A percentile compares a stretch with the other conserved stretches of the same genome.
Evolutionary conservation across 2,113 vertebrate species (phyloP).

Genomic region (Chaenogobius annularis): DNA sequence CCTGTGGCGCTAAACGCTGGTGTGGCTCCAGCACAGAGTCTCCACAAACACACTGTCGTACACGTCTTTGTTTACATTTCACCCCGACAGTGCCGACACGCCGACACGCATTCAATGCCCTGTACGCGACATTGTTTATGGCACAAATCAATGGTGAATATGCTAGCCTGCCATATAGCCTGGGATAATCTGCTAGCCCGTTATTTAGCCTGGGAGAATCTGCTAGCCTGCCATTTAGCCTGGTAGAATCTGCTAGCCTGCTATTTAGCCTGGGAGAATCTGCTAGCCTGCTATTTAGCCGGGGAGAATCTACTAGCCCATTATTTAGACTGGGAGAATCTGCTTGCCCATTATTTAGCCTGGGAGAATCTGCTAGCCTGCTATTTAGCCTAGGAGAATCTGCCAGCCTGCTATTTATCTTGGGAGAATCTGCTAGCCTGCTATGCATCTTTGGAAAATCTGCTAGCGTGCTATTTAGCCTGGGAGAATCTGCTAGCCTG

Average conservation of each 20-base stretch:
- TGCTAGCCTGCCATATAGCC: neutral
- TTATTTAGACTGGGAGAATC: slow-evolving; percentile 10
- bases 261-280: slow-evolving; percentile 12
- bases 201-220: neutral
- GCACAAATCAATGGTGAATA: slow-evolving; percentile 9
- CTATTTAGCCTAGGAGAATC: no score
- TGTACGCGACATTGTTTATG: neutral
- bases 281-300: neutral
- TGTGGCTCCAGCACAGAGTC: slow-evolving; percentile 16
- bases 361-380: no score
- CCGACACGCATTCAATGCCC: neutral
- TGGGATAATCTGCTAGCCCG: no score
- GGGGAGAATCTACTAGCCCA: slow-evolving; percentile 5
- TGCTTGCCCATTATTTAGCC: no score
- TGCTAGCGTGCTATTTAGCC: no score
- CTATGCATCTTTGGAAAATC: no score
- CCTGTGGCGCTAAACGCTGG: slow-evolving; percentile 3
- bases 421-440: no score
- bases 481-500: no score
- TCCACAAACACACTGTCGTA: neutral
- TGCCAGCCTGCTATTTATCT: no score
- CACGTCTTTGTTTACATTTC: slow-evolving; percentile 20
- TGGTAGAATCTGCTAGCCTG: no score
- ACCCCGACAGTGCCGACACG: neutral
- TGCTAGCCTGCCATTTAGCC: no score